Evolutionary conservation across 2,797 vertebrate genomes (phyloP), one percentile per base, ranked within the genome.

Genomic region (Halcyon chelicuti): DNA sequence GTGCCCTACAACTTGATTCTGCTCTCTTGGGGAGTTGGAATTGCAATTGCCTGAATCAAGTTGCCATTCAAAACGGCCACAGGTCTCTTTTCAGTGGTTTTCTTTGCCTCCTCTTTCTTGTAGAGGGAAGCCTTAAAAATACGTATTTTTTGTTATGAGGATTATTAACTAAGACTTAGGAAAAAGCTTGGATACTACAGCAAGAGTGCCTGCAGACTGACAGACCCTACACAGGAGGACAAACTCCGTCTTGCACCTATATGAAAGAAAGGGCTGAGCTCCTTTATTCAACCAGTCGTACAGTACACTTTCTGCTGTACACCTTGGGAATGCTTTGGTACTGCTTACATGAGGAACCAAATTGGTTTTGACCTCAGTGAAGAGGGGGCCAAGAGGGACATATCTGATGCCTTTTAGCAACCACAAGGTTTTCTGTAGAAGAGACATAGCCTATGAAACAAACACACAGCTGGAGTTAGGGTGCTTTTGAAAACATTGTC

Each of bases 401-500:
- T 87, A 90, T 94, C 83, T 95, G 94, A 95, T 35, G 88, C 86
- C 82, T 95, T 97, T 96, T 87, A 95, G 95, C 80, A 95, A 82
- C 76, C 4, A 1, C 74, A 89, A 89, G 85, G 89, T 91, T 94
- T 97, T 95, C 90, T 83, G 94, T 72, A 66, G 96, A 88, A 90
- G 67, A 94, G 93, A 85, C 80, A 81, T 26, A 86, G 91, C 65
- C 87, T 73, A 35, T 73, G 95, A 97, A 97, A 96, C 93, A 97
- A 97, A 95, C 94, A 96, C 92, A 88, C 95, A 97, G 95, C 95
- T 97, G 97, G 95, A 97, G 91, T 88, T 95, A 70, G 88, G 92
- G 81, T 90, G 92, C 93, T 96, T 97, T 97, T 97, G 95, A 97
- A 97, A 97, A 96, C 93, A 96, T 91, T 78, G 87, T 96, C 91